Evolutionary conservation across 2,888 invertebrate species (phyloP).

Genomic region (Esperia sulphurella): DNA sequence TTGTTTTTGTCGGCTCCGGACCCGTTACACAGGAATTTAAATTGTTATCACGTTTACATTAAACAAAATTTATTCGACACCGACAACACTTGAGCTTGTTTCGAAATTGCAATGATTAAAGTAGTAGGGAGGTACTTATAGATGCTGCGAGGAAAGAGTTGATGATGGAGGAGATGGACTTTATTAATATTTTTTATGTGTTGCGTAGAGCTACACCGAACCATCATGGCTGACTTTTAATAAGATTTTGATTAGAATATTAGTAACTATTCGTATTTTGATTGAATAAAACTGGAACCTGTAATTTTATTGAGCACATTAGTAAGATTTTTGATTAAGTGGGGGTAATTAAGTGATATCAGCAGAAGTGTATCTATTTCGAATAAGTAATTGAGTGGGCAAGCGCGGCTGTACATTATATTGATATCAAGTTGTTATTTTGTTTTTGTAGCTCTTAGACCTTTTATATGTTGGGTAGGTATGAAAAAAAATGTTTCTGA

Average conservation of each 20-base stretch:
- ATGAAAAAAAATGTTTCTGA: too few relatives aligned
- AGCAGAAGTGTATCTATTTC: too few relatives aligned
- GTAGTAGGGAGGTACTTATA: slow-evolving; percentile 63
- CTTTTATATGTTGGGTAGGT: too few relatives aligned
- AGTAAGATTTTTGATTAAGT: too few relatives aligned
- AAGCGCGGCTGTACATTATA: too few relatives aligned
- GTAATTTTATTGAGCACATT: too few relatives aligned
- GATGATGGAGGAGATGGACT: slow-evolving; percentile 34
- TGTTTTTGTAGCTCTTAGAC: too few relatives aligned
- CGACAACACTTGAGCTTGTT: slow-evolving; percentile 77
- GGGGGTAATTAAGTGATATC: too few relatives aligned
- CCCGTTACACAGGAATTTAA: slow-evolving; percentile 79
- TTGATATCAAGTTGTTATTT: too few relatives aligned
- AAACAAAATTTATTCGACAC: slow-evolving; percentile 79
- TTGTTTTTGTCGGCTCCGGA: slow-evolving; percentile 77
- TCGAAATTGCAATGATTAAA: slow-evolving; percentile 79
- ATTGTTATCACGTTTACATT: slow-evolving; percentile 80
- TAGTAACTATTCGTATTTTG: neutral
- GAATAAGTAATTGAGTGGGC: too few relatives aligned
- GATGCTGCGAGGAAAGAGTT: slow-evolving; percentile 47
- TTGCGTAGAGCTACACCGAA: slow-evolving; percentile 9
- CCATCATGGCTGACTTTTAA: slow-evolving; percentile 28
- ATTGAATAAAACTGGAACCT: neutral
- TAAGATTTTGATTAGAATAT: neutral
- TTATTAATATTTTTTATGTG: slow-evolving; percentile 27